Conservation (phyloP, 2,797 vertebrate species). For the Sphenopsis melanotis region DNA sequence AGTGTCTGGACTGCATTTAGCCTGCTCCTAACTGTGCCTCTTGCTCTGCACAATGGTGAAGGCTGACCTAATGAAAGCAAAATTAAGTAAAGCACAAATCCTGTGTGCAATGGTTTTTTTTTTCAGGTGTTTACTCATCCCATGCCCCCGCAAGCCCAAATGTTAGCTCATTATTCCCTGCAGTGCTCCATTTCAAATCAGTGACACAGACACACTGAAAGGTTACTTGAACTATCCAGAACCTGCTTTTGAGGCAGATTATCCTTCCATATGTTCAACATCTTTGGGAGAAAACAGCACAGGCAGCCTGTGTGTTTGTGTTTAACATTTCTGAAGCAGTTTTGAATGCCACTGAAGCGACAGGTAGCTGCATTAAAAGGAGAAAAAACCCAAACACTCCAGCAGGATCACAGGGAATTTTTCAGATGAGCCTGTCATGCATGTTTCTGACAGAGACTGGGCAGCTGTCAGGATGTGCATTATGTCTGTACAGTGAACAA, state of each 20-base stretch:
- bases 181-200: not conserved
- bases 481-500: not conserved
- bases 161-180: not conserved
- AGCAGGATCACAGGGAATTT: not conserved
- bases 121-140: not conserved
- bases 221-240: not conserved
- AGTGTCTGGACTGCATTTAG: not conserved
- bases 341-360: not conserved
- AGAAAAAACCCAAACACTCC: not conserved
- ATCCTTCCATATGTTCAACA: not conserved
- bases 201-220: not conserved
- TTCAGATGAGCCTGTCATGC: not conserved
- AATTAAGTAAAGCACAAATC: not conserved
- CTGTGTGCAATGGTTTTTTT: not conserved
- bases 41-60: not conserved
- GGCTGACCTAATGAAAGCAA: not conserved
- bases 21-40: not conserved
- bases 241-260: not conserved
- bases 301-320: not conserved
- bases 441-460: not conserved
- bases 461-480: not conserved
- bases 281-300: not conserved
- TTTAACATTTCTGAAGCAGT: not conserved
- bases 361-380: not conserved
- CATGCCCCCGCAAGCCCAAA: not conserved